These are phyloP conservation scores for Syngnathoides biaculeatus DNA, from an alignment of 2,113 vertebrate species.

Conservation along the genomic window DNA sequence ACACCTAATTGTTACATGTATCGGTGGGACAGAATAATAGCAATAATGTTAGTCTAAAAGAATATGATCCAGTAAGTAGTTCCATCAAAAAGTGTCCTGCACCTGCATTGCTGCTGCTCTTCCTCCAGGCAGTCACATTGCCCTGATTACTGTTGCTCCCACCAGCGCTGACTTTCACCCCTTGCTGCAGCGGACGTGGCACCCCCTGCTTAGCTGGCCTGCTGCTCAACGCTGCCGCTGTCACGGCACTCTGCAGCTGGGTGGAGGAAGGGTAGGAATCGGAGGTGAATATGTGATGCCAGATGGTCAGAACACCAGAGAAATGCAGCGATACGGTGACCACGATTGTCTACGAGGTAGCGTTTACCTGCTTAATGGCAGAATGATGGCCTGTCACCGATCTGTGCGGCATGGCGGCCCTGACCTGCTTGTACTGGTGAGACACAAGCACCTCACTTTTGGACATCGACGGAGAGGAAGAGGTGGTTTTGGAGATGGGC, in stretches of 20 bases:
- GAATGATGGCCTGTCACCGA: conserved; percentile 78
- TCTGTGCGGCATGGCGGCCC: conserved; percentile 69
- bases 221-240: conserved; percentile 78
- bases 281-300: conserved; percentile 77
- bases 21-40: not conserved
- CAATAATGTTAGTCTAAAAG: not conserved
- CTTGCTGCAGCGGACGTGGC: conserved; percentile 73
- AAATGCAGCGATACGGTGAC: not conserved
- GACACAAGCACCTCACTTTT: conserved; percentile 71
- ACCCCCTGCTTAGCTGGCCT: conserved; percentile 84
- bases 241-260: conserved; percentile 83
- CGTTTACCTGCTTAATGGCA: conserved; percentile 83
- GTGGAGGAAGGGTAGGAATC: conserved; percentile 67
- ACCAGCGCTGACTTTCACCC: conserved; percentile 75
- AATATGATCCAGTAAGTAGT: not conserved
- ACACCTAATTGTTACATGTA: not conserved
- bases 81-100: conserved; percentile 32
- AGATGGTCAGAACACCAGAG: conserved; percentile 78
- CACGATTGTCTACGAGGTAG: not conserved
- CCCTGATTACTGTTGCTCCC: conserved; percentile 71
- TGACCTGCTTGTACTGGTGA: conserved; percentile 74
- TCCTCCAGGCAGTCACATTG: conserved; percentile 86
- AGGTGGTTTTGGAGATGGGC: conserved; percentile 54
- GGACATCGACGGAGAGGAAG: conserved; percentile 56
- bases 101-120: conserved; percentile 83